Evolutionary conservation across 92 coral and sea anemone genomes (phyloP).

Genomic region (Parazoanthus atlanticus): DNA sequence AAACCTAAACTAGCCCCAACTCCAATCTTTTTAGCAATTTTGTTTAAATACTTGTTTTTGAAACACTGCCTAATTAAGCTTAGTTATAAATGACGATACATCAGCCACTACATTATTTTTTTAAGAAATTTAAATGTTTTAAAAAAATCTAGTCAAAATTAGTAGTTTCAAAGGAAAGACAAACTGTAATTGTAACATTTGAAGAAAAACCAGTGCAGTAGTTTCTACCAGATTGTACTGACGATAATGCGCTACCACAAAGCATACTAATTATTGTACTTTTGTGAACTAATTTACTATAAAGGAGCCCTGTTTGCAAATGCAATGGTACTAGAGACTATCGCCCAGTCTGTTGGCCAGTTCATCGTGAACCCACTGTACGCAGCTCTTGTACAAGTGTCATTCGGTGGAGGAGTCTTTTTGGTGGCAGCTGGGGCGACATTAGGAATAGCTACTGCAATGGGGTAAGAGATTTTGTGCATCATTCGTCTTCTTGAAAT

Average conservation of each 20-base stretch:
- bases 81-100: too few relatives aligned
- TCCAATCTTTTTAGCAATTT: too few relatives aligned
- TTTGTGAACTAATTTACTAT: not conserved
- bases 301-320: not conserved
- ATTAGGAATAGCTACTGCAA: not conserved
- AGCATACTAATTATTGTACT: not conserved
- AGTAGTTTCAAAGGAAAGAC: too few relatives aligned
- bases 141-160: too few relatives aligned
- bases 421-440: not conserved
- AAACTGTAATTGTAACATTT: not conserved
- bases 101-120: too few relatives aligned
- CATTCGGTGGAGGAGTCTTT: slow-evolving; percentile 6
- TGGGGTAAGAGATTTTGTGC: not conserved
- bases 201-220: not conserved
- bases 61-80: too few relatives aligned
- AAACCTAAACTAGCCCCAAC: too few relatives aligned
- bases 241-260: not conserved
- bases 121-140: too few relatives aligned
- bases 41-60: too few relatives aligned
- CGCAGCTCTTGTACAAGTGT: not conserved
- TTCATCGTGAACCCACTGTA: not conserved
- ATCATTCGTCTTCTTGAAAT: not conserved
- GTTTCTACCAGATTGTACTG: not conserved
- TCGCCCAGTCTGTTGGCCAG: not conserved
- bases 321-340: not conserved